Evolutionary conservation across 2,797 vertebrate species (phyloP), one percentile per base, ranked within the genome.

Genomic region (Rhynchonycteris naso): DNA sequence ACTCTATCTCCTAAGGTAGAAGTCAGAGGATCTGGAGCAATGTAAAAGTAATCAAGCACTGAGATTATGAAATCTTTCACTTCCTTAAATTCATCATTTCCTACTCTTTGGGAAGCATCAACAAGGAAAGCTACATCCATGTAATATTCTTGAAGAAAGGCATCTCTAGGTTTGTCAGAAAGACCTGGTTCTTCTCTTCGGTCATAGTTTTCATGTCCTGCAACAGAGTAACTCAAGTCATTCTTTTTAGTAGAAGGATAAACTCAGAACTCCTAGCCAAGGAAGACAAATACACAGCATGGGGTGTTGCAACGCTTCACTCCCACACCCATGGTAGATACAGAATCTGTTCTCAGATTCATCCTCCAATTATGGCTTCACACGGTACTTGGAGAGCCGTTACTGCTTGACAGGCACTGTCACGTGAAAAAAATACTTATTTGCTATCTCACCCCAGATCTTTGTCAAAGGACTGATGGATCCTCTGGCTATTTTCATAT

Each of bases 101-200:
- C 97, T 90, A 98, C 78, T 85, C 95, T 95, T 54, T 95, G 87
- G 58, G 98, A 98, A 56, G 97, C 91, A 74, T 98, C 98, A 54
- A 98, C 90, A 85, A 98, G 92, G 83, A 98, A 98, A 61, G 97
- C 97, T 56, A 98, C 95, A 88, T 98, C 98, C 93, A 98, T 93
- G 52, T 96, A 96, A 86, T 65, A 58, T 7, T 65, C 71, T 33
- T 33, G 86, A 86, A 59, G 59, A 68, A 2, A 21, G 35, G 13
- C 14, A 80, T 89, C 89, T 43, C 19, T 68, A 33, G 16, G 43
- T 54, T 87, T 47, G 75, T 97, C 96, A 28, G 81, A 18, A 61
- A 71, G 50, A 71, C 85, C 59, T 89, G 88, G 88, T 66, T 95
- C 96, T 96, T 98, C 97, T 93, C 86, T 88, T 94, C 97, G 97